Evolutionary conservation across 2,113 vertebrate species (phyloP).

Genomic region (Bufo bufo): DNA sequence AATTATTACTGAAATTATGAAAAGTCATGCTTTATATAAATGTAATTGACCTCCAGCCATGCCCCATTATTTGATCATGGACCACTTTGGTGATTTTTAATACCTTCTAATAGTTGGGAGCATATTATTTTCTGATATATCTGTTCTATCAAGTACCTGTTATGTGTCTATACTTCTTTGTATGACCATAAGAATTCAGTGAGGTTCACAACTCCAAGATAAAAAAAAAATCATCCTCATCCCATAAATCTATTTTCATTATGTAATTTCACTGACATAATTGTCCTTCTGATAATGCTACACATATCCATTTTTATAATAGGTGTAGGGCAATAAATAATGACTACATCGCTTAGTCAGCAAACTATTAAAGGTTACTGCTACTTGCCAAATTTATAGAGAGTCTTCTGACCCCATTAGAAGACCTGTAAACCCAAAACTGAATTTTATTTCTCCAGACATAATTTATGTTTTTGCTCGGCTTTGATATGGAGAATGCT

Average conservation of each 20-base stretch:
- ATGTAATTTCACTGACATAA: slow-evolving; percentile 57
- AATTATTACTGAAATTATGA: background rate
- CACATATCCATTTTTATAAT: slow-evolving; percentile 16
- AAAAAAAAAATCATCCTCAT: slow-evolving; percentile 15
- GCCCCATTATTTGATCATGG: background rate
- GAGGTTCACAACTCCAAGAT: background rate
- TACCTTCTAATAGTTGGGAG: background rate
- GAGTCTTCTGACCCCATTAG: slow-evolving; percentile 54
- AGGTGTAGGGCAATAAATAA: slow-evolving; percentile 29
- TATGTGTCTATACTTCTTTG: slow-evolving; percentile 6
- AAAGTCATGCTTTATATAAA: background rate
- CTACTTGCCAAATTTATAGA: slow-evolving; percentile 37
- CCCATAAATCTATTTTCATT: slow-evolving; percentile 48
- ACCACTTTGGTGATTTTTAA: background rate
- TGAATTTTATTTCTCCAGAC: slow-evolving; percentile 49
- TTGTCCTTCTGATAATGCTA: slow-evolving; percentile 31
- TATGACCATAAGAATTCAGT: background rate
- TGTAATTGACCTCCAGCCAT: background rate
- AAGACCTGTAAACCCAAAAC: slow-evolving; percentile 50
- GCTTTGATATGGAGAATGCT: slow-evolving; percentile 52
- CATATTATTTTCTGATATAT: background rate
- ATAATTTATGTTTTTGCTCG: slow-evolving; percentile 42
- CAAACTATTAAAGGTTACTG: slow-evolving; percentile 55
- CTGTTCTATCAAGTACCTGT: slow-evolving; percentile 16
- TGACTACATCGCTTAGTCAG: slow-evolving; percentile 26